Evolutionary conservation across 2,888 invertebrate species (phyloP).

Genomic region (Willowsia nigromaculata): DNA sequence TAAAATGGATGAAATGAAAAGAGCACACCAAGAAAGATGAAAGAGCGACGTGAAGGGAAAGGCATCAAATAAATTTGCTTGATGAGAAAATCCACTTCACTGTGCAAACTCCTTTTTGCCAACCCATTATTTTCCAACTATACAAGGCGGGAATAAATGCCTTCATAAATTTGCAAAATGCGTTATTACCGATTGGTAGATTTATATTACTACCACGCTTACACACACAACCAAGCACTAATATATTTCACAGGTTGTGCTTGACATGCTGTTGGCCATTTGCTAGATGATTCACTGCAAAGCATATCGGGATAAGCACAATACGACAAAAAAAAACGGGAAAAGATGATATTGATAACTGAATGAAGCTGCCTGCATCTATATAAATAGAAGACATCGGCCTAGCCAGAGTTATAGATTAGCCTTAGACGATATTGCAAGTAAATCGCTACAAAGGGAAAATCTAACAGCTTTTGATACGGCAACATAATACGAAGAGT

Average conservation of each 20-base stretch:
- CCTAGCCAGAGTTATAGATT: too few relatives aligned
- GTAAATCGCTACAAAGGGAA: too few relatives aligned
- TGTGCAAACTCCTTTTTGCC: constrained; percentile 35
- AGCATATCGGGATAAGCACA: neutral
- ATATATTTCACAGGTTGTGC: neutral
- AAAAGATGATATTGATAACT: neutral
- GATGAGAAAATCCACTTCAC: constrained; percentile 20
- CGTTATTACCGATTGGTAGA: constrained; percentile 16
- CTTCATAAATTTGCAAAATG: constrained; percentile 40
- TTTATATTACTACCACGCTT: constrained; percentile 38
- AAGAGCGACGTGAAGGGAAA: constrained; percentile 15
- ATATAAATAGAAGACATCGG: too few relatives aligned
- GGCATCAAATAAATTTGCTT: constrained; percentile 48
- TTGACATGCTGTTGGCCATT: neutral
- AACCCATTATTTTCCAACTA: constrained; percentile 41
- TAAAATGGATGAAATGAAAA: constrained; percentile 2
- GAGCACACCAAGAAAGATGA: constrained; percentile 19
- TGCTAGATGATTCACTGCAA: neutral
- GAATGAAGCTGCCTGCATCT: neutral
- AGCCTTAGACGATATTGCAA: too few relatives aligned
- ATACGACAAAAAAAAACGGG: neutral
- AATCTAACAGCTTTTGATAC: too few relatives aligned
- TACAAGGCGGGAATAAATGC: constrained; percentile 36
- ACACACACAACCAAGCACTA: neutral
- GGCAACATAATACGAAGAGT: too few relatives aligned